These are phyloP conservation scores for Picus viridis DNA, from an alignment of 2,797 vertebrate species.

Conservation along the genomic window DNA sequence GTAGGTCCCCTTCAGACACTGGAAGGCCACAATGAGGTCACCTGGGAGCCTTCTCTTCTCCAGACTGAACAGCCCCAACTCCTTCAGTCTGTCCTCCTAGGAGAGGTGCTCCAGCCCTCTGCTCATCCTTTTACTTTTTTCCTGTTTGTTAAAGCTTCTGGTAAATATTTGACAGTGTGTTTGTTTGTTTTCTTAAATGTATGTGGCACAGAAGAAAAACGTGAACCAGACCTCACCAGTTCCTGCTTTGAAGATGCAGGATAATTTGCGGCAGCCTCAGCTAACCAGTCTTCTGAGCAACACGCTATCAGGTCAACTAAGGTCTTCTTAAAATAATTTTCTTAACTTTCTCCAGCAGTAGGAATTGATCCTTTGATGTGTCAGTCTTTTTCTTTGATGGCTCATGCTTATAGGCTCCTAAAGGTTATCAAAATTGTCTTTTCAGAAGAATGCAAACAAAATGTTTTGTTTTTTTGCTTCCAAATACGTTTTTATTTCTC, in stretches of 20 bases:
- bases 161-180: neutral
- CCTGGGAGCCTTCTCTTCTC: too few relatives aligned
- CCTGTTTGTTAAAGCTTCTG: neutral
- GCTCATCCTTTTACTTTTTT: neutral
- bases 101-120: too few relatives aligned
- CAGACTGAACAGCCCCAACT: too few relatives aligned
- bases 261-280: conserved; percentile 80
- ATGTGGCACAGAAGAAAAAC: conserved; percentile 75
- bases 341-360: neutral
- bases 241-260: conserved; percentile 82
- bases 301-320: conserved; percentile 75
- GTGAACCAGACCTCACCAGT: conserved; percentile 77
- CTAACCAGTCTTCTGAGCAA: conserved; percentile 85
- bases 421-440: neutral
- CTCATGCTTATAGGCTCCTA: neutral
- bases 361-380: neutral
- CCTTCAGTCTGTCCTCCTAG: too few relatives aligned
- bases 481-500: neutral
- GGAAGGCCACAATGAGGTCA: too few relatives aligned
- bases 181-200: neutral
- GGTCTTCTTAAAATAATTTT: conserved; percentile 34
- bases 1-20: too few relatives aligned
- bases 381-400: neutral
- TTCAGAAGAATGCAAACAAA: neutral
- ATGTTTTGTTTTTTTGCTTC: neutral